Evolutionary conservation across 2,113 vertebrate genomes (phyloP).

Genomic region (Tetrax tetrax): DNA sequence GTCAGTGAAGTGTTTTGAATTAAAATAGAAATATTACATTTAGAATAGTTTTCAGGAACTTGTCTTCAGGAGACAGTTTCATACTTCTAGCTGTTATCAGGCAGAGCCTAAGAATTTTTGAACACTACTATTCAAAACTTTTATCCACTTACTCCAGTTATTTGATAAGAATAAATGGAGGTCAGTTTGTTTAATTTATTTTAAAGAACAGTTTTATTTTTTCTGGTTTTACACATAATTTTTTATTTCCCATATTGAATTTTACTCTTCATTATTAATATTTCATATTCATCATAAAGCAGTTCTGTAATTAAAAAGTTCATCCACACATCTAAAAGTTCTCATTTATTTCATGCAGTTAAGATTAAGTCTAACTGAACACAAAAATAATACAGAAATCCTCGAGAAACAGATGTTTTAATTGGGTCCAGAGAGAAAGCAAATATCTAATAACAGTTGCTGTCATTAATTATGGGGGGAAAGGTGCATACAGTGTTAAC

Average conservation of each 20-base stretch:
- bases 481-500: not conserved
- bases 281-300: not conserved
- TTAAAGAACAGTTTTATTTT: not conserved
- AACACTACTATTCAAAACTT: not conserved
- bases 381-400: not conserved
- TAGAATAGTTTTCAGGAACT: not conserved
- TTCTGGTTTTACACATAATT: not conserved
- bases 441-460: not conserved
- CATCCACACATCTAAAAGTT: not conserved
- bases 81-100: not conserved
- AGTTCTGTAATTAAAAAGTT: not conserved
- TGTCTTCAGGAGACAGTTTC: not conserved
- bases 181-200: not conserved
- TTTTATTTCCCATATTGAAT: not conserved
- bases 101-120: not conserved
- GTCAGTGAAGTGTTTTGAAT: not conserved
- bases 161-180: not conserved
- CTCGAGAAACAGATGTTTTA: not conserved
- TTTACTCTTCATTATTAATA: not conserved
- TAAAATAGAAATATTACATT: not conserved
- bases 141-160: not conserved
- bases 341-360: not conserved
- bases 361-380: not conserved
- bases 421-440: not conserved
- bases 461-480: not conserved